Evolutionary conservation across 1,140 invertebrate genomes (phyloP), one percentile per base, ranked within the genome.

Genomic region (Lordiphosa stackelbergi): DNA sequence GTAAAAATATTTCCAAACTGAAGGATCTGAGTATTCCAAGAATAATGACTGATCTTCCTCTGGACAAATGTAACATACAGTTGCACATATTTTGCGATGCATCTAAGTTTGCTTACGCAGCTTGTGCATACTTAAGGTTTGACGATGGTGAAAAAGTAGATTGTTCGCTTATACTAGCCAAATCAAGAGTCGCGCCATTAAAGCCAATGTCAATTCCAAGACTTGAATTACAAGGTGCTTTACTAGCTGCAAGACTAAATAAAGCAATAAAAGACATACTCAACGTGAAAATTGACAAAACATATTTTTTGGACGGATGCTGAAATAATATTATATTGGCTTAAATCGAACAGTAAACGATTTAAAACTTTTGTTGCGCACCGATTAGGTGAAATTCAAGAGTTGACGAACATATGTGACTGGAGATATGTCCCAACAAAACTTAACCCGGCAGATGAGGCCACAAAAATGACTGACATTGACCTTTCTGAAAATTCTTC

Each of bases 371-470:
- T 65, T 45, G 65, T 75, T 7, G 53, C 72, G 3, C 72, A 85
- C 36, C 49, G 79, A 0, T 7, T 85, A 2, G 66, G 53, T 0
- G 73, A 85, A 52, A 70, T 85, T 2, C 62, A 74, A 36, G 74
- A 75, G 11, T 12, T 70, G 5, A 75, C 77, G 10, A 49, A 54
- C 9, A n/a, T 51, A 22, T 19, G n/a, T 5, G 66, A 85, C 11
- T 85, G 73, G 73, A 41, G 54, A 22, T 62, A 72, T 41, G 69
- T 52, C 0, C 24, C 24, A 6, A 6, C 24, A 6, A 28, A 28
- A 28, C 6, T 28, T 5, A 28, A 28, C 6, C 55, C 69, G 7
- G 77, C 81, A 7, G 77, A 78, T 16, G 16, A 16, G 16, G 16
- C 16, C 16, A 16, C 16, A 16, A 16, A 16, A 16, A 16, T 16